Base-by-base conservation (phyloP, 2,888 invertebrate genomes). In the Chrysodeixis includens region DNA sequence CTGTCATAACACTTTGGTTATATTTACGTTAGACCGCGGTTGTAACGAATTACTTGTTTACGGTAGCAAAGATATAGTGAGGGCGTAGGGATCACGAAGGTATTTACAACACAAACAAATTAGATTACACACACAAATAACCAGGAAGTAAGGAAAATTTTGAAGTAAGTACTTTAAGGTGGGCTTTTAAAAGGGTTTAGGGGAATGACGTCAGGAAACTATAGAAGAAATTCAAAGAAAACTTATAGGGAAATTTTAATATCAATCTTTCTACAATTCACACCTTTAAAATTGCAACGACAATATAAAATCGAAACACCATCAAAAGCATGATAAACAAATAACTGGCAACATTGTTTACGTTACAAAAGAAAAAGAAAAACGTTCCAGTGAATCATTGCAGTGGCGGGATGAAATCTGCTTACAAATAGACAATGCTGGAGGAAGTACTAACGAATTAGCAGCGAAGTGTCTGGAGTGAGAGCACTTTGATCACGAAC, bases 401-500 rank as follows among this genome's bases (percentile, higher is more conserved):
- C 57, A 61, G 60, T 66, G 71, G 70, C 70, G 63, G 60, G 63
- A 62, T 76, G 73, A 79, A 78, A 73, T 74, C 69, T 71, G 66
- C 86, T 87, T 89, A 88, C 90, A 92, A 92, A 92, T 89, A 91
- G 87, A 92, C 80, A 75, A 81, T 79, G 58, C 59, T 74, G 67
- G 74, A 76, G 83, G 78, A 82, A 82, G 74, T 78, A 71, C 78
- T 74, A 77, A 78, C 73, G 83, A 81, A 84, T 84, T 81, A 83
- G 79, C 72, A 67, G 67, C 57, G 69, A 69, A 71, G 72, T 70
- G 78, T 62, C 66, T 61, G 69, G 67, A 71, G 72, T 70, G 78
- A 64, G 71, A 75, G 66, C 74, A 71, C 94, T 94, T 94, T 93
- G 94, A 94, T 94, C 94, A 92, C 64, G 65, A 56, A 67, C 77